Conservation (phyloP, 1,140 invertebrate species). For the Trissolcus basalis region DNA sequence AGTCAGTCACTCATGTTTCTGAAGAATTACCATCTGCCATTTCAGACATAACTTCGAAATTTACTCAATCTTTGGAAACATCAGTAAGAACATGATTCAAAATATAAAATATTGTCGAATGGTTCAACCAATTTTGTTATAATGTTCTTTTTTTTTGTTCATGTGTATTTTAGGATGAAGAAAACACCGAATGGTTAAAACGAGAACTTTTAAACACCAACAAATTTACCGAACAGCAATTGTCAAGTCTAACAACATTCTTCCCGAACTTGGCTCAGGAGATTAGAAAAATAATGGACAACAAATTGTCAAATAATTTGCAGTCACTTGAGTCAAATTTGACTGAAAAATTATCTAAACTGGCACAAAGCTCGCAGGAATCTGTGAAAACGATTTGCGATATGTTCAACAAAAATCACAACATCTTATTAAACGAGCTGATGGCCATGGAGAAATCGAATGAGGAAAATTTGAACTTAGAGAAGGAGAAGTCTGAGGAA, state of each 20-base stretch:
- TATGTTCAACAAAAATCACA: slow-evolving; percentile 48
- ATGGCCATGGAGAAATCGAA: slow-evolving; percentile 52
- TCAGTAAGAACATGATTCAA: slow-evolving; percentile 55
- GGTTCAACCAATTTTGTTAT: too few species aligned
- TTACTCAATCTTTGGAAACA: slow-evolving; percentile 55
- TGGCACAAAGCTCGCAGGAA: slow-evolving; percentile 56
- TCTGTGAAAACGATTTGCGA: slow-evolving; percentile 61
- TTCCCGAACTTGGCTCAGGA: slow-evolving; percentile 58
- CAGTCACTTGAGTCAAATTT: slow-evolving; percentile 54
- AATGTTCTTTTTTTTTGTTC: slow-evolving; percentile 34
- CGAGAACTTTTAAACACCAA: slow-evolving; percentile 51
- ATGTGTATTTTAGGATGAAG: slow-evolving; percentile 60
- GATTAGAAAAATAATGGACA: slow-evolving; percentile 62
- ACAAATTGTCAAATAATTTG: slow-evolving; percentile 65
- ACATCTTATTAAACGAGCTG: slow-evolving; percentile 58
- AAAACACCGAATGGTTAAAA: slow-evolving; percentile 58
- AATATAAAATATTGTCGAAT: background rate
- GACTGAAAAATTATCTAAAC: slow-evolving; percentile 60
- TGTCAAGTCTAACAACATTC: slow-evolving; percentile 46
- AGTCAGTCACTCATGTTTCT: slow-evolving; percentile 58
- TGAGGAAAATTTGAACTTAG: slow-evolving; percentile 43
- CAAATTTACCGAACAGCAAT: slow-evolving; percentile 58
- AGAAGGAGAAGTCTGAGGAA: slow-evolving; percentile 58
- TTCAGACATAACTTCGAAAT: slow-evolving; percentile 35
- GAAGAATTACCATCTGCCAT: slow-evolving; percentile 55